phyloP scores from a whole-genome alignment of 2,113 vertebrate species.

The Sigmodon hispidus region DNA sequence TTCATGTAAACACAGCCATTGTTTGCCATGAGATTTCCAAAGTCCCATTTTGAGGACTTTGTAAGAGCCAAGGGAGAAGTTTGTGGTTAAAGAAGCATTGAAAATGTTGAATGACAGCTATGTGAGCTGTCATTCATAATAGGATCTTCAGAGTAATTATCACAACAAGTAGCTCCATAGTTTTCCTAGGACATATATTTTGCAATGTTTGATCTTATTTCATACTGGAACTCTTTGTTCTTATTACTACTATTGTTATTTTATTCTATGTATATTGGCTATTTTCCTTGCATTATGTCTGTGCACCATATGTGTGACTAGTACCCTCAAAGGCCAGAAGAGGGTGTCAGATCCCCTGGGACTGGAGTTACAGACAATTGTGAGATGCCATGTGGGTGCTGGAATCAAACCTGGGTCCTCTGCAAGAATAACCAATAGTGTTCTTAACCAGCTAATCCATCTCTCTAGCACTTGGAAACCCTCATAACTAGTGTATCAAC shows the following conservation, averaged over 20 bases:
- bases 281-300: not conserved
- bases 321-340: not conserved
- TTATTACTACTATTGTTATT: not conserved
- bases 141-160: conserved; percentile 24
- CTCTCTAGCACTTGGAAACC: not conserved
- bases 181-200: conserved; percentile 1
- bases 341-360: not conserved
- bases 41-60: conserved; percentile 10
- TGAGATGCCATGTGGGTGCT: not conserved
- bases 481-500: not conserved
- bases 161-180: not conserved
- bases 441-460: not conserved
- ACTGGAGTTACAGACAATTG: not conserved
- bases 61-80: not conserved
- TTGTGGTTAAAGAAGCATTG: conserved; percentile 25
- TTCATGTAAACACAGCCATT: not conserved
- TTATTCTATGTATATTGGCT: not conserved
- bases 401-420: not conserved
- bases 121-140: conserved; percentile 10
- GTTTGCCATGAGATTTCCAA: conserved; percentile 2
- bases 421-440: not conserved
- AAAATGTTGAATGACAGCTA: conserved; percentile 19
- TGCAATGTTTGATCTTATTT: conserved; percentile 41
- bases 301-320: not conserved
- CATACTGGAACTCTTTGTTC: not conserved